phyloP scores from a whole-genome alignment of 30 jellyfish, hydroid and myxozoan species.

The Rhopilema esculentum region DNA sequence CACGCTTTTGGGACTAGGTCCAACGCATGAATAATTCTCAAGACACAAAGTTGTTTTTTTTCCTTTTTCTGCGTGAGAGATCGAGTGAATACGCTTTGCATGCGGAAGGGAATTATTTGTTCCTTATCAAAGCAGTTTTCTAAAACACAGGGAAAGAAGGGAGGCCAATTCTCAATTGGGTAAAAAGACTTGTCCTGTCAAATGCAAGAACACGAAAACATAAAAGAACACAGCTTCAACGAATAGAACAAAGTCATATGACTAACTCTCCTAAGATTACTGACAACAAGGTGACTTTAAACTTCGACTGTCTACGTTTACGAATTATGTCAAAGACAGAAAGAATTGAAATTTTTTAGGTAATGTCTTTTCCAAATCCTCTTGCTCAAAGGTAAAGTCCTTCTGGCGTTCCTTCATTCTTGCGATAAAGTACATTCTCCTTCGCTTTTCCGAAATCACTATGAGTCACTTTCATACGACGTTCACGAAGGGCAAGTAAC shows the following conservation, averaged over 20 bases:
- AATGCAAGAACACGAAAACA: background rate
- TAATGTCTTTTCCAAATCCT: background rate
- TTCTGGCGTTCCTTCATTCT: conserved; percentile 96
- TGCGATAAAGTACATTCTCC: conserved; percentile 94
- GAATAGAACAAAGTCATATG: background rate
- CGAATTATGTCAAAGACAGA: background rate
- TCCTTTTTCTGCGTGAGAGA: too few species aligned
- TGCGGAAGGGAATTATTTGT: too few species aligned
- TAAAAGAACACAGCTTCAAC: background rate
- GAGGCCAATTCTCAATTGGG: too few species aligned
- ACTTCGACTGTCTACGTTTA: background rate
- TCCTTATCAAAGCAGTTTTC: too few species aligned
- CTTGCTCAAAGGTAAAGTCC: conserved; percentile 81
- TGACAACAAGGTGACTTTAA: background rate
- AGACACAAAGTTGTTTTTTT: too few species aligned
- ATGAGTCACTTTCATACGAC: conserved; percentile 93
- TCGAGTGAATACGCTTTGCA: too few species aligned
- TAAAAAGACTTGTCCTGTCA: too few species aligned
- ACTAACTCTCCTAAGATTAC: background rate
- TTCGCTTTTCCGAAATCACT: conserved; percentile 95
- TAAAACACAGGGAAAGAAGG: too few species aligned
- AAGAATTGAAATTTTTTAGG: background rate
- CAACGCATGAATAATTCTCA: too few species aligned
- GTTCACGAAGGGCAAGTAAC: conserved; percentile 93
- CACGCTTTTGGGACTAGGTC: background rate